Evolutionary conservation across 2,113 vertebrate species (phyloP), one percentile per base, ranked within the genome.

Genomic region (Sinocyclocheilus anophthalmus): DNA sequence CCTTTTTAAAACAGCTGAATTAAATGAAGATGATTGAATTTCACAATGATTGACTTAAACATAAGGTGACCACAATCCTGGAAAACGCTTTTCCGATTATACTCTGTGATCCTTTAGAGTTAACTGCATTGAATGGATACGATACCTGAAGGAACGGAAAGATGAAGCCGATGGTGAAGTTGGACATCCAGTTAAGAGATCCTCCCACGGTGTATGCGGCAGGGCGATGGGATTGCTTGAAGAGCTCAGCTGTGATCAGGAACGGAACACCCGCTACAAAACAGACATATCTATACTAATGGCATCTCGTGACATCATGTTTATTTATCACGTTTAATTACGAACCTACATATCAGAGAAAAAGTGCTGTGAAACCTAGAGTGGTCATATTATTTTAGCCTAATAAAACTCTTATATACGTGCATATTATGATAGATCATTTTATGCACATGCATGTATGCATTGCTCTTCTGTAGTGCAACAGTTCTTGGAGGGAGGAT

Each of bases 81-180:
- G 20, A 72, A 72, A 72, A 39, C 9, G 18, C 33, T 70, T 70
- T 70, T 70, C 33, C 10, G 33, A 39, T 72, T 42, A 72, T 22
- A 12, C 69, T 9, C 33, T 20, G 18, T 39, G 33, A 12, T 22
- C 16, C 18, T 39, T 24, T 75, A 7, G 42, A 22, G 8, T 75
- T 24, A 48, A 48, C 72, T 75, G 72, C 22, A 14, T 42, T 77
- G 24, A 50, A 13, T 37, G 11, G 0, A 33, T 33, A 50, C 5
- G 42, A 55, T 93, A 97, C 97, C 96, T 98, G 97, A 86, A 98
- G 79, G 90, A 98, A 98, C 11, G 97, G 97, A 90, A 98, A 98
- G 87, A 97, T 86, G 26, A 98, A 96, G 84, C 97, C 97, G 0
- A 98, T n/a, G 0, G 95, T 96, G 91, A 98, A 97, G 93, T 97